Percentiles rank a stretch among this genome's conserved stretches.
Conservation (phyloP, 2,797 vertebrate genomes). For the Netta rufina region DNA sequence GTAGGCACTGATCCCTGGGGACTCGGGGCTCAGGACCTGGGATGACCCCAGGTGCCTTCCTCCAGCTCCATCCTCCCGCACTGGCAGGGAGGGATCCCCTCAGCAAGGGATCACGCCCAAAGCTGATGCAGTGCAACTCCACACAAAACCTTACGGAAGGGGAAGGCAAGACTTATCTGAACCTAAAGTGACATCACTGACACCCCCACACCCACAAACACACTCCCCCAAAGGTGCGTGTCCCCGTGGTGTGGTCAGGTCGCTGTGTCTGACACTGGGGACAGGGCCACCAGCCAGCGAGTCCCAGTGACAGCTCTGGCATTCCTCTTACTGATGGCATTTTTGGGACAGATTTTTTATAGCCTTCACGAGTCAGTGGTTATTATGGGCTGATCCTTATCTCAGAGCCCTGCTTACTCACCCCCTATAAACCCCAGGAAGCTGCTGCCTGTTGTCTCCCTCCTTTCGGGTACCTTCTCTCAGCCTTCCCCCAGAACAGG, state of each 20-base stretch:
- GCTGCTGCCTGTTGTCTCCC: background rate
- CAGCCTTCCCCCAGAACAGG: constrained; percentile 6
- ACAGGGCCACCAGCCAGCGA: background rate
- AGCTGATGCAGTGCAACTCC: background rate
- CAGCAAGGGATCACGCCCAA: background rate
- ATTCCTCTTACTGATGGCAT: background rate
- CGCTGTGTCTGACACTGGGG: background rate
- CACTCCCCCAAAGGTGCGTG: background rate
- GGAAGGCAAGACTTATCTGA: background rate
- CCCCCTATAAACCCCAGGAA: background rate
- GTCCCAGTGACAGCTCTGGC: background rate
- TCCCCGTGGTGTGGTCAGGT: background rate
- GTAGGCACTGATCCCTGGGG: fast-evolving
- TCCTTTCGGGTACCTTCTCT: constrained; percentile 3
- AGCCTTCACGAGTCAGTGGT: background rate
- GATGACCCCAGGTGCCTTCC: background rate
- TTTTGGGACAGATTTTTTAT: background rate
- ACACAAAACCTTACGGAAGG: background rate
- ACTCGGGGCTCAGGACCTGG: background rate
- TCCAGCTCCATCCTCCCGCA: background rate
- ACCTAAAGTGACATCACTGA: background rate
- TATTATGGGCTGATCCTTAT: constrained; percentile 25
- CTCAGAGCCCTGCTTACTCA: constrained; percentile 17
- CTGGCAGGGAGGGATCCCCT: background rate
- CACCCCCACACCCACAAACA: background rate